A percentile compares a stretch with the other conserved stretches of the same genome.
phyloP scores from a whole-genome alignment of 2,797 vertebrate species.

The Peromyscus melanophrys region DNA sequence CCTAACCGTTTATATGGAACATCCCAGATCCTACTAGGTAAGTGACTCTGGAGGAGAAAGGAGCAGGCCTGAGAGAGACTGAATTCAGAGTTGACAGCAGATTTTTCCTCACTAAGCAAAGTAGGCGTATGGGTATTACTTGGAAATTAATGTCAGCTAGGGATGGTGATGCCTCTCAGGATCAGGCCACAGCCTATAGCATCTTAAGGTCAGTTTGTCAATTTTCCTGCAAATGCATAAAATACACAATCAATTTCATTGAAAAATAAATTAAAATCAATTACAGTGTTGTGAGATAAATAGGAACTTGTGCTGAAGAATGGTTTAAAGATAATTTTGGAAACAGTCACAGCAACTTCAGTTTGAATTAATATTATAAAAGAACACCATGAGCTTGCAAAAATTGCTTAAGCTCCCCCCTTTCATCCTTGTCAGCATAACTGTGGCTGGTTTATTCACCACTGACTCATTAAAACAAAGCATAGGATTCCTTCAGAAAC shows the following conservation, averaged over 20 bases:
- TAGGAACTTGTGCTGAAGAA: neutral
- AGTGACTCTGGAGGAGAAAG: neutral
- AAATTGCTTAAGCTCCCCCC: neutral
- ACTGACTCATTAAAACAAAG: neutral
- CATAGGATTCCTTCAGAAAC: neutral
- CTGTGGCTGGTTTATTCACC: neutral
- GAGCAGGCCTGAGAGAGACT: no score
- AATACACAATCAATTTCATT: neutral
- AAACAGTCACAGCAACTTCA: neutral
- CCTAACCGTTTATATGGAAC: neutral
- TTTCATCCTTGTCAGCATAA: neutral
- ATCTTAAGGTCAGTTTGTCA: neutral
- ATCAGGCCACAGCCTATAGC: neutral
- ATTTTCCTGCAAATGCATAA: neutral
- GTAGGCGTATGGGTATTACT: accelerated
- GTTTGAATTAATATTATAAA: neutral
- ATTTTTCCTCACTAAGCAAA: no score
- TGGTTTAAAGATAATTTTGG: neutral
- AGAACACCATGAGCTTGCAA: neutral
- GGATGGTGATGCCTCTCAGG: no score
- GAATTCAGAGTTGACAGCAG: neutral
- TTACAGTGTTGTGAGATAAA: neutral
- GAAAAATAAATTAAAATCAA: conserved; percentile 7
- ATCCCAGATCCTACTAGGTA: neutral
- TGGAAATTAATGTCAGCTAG: neutral